Base-by-base conservation (phyloP, 2,888 invertebrate species). In the Lydus trimaculatus region DNA sequence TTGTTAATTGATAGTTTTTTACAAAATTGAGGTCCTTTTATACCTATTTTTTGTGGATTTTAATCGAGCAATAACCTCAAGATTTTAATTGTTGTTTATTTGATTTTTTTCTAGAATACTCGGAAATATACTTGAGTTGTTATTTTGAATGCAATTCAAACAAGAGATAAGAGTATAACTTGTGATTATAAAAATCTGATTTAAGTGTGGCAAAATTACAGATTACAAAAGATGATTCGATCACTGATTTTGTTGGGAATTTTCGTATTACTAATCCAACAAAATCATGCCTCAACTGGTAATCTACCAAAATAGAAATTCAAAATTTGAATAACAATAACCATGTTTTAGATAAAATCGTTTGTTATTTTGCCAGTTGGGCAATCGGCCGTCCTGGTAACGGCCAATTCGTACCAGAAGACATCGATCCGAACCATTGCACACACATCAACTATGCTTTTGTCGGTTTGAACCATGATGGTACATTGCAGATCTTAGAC, bases 341-440 rank as follows among this genome's bases (percentile, higher is more conserved):
- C 8, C 1, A 36, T 58, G 2, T 64, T 65, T n/a, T 48, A 74
- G 75, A 75, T 62, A 70, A 67, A 36, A 62, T 70, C 13, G 66
- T 70, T 59, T 70, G 70, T 58, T 70, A 70, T 61, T 70, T 63
- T 31, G 70, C 70, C 6, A 66, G 66, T 31, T 70, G 70, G 70
- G 70, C 63, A 11, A 62, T 59, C 1, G 9, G 20, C 15, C 48
- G 70, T 39, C 61, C 70, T 15, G 66, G 70, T 31, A 70, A 66
- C 33, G 70, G 70, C 5, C 59, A 67, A 64, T 67, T 68, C 43
- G 28, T 58, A 4, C 71, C 71, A 1, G 71, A 71, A 64, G 71
- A 71, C 39, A 67, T 71, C 33, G 58, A 71, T n/a, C 39, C 68
- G 13, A 48, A 63, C 39, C n/a, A 63, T 1, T 71, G 71, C 36